Percentiles rank a stretch among this genome's conserved stretches.
Evolutionary conservation across 2,888 invertebrate species (phyloP).

Genomic region (Euproctis similis): DNA sequence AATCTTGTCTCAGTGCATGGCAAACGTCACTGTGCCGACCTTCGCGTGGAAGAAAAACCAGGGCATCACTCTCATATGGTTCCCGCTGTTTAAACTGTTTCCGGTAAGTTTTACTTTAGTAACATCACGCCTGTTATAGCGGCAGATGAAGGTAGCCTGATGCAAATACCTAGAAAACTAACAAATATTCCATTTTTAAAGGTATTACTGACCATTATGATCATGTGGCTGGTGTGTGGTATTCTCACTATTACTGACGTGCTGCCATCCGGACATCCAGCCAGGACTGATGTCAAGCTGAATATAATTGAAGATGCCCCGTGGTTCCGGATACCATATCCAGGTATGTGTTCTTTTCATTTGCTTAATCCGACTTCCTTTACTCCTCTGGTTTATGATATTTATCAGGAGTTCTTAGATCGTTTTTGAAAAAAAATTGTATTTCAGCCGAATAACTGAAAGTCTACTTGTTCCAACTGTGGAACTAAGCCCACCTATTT

Average conservation of each 20-base stretch:
- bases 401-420: no score
- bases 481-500: no score
- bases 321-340: slow-evolving; percentile 89
- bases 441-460: no score
- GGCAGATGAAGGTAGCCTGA: no score
- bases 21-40: slow-evolving; percentile 78
- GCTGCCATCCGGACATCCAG: slow-evolving; percentile 80
- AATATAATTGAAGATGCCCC: slow-evolving; percentile 82
- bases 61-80: slow-evolving; percentile 76
- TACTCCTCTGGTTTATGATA: no score
- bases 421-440: no score
- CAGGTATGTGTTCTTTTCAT: no score
- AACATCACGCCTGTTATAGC: no score
- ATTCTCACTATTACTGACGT: slow-evolving; percentile 80
- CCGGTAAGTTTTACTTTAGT: slow-evolving; percentile 76
- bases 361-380: no score
- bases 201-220: slow-evolving; percentile 84
- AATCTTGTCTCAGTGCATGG: slow-evolving; percentile 86
- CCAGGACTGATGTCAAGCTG: slow-evolving; percentile 83
- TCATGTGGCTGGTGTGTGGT: slow-evolving; percentile 85
- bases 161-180: no score
- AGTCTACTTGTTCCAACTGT: no score
- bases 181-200: slow-evolving; percentile 38
- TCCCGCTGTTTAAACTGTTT: slow-evolving; percentile 85
- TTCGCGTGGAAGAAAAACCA: slow-evolving; percentile 72